Percentiles rank a stretch among this genome's conserved stretches.
Evolutionary conservation across 2,113 vertebrate genomes (phyloP).

Genomic region (Illadopsis cleaveri): DNA sequence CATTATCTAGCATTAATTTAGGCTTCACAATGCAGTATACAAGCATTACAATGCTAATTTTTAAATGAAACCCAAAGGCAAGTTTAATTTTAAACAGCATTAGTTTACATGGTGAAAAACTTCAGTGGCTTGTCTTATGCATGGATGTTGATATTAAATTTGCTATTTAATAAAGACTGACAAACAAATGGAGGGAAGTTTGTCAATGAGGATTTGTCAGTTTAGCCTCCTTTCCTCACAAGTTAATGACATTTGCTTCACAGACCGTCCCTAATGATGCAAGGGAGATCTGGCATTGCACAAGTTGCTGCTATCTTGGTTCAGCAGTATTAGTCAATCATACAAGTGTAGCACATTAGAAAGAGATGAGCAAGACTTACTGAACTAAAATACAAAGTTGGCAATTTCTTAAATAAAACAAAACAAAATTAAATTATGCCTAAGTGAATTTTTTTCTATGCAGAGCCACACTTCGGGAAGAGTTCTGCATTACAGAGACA

Average conservation of each 20-base stretch:
- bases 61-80: constrained; percentile 44
- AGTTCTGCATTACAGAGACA: background rate
- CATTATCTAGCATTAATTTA: constrained; percentile 5
- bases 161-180: constrained; percentile 68
- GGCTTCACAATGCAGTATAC: background rate
- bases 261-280: constrained; percentile 56
- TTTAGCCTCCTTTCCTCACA: constrained; percentile 56
- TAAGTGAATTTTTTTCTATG: background rate
- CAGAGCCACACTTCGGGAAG: background rate
- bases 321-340: constrained; percentile 29
- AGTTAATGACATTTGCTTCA: constrained; percentile 64
- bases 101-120: constrained; percentile 19
- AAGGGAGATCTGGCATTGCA: constrained; percentile 4
- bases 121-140: background rate
- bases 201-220: constrained; percentile 52
- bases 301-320: constrained; percentile 32
- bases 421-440: background rate
- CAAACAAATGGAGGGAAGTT: constrained; percentile 37
- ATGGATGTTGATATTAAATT: constrained; percentile 30
- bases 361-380: constrained; percentile 6
- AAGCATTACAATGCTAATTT: constrained; percentile 43
- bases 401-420: constrained; percentile 23
- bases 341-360: background rate
- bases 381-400: constrained; percentile 11
- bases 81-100: constrained; percentile 33